phyloP scores from a whole-genome alignment of 2,113 vertebrate species.

The Dasyurus viverrinus region DNA sequence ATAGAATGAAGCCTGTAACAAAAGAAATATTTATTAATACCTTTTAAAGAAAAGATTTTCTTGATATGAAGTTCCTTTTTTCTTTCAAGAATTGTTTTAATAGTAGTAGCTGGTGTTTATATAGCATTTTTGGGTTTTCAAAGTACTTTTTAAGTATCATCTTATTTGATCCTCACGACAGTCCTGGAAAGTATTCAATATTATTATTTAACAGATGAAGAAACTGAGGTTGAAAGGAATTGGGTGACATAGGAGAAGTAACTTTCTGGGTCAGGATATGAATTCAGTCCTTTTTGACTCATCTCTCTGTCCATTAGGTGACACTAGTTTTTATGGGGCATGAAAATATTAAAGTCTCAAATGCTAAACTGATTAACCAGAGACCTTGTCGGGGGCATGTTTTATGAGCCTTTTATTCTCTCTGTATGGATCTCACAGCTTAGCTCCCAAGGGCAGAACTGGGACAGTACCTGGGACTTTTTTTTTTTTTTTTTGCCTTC shows the following conservation, averaged over 20 bases:
- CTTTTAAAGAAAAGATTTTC: neutral
- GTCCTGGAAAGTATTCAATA: neutral
- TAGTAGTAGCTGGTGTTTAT: neutral
- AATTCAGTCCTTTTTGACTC: neutral
- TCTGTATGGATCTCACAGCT: neutral
- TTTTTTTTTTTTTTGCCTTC: neutral
- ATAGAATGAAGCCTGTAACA: constrained; percentile 17
- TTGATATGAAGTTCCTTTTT: constrained; percentile 5
- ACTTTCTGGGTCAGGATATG: neutral
- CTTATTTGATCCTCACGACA: neutral
- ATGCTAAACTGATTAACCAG: constrained; percentile 31
- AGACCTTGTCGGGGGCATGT: neutral
- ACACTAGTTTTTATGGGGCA: constrained; percentile 30
- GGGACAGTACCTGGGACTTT: neutral
- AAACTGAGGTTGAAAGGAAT: neutral
- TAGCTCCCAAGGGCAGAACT: neutral
- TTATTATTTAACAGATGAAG: neutral
- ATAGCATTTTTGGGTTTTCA: neutral
- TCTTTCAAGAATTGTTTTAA: constrained; percentile 25
- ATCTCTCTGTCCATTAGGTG: neutral
- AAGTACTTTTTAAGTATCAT: neutral
- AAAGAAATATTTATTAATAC: neutral
- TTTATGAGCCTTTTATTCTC: neutral
- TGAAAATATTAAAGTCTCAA: constrained; percentile 34
- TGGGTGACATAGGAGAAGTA: neutral